Base-by-base conservation (phyloP, 2,113 vertebrate species). In the Phrynocephalus versicolor region DNA sequence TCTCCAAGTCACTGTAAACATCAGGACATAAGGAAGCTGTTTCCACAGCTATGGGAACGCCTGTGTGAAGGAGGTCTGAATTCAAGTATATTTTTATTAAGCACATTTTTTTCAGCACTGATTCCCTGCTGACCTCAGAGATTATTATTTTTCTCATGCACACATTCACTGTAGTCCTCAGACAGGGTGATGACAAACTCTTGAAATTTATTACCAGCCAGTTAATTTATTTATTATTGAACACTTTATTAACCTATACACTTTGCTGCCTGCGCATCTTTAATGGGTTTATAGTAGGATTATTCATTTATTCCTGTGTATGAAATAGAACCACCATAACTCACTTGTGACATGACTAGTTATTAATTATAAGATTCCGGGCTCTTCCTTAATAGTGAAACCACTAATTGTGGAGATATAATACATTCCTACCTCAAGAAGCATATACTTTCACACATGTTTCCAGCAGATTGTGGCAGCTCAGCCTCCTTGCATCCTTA, bases 191-290 rank as follows among this genome's bases (percentile, higher is more conserved):
- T 84, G 92, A 91, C 82, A 95, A 92, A 95, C 82, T 0, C 27
- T 60, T 90, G 75, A 92, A 90, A 95, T 95, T 95, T 94, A 96
- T 94, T 88, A 73, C 64, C 33, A 71, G 84, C 86, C 77, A 91
- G 82, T 95, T 93, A 92, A 96, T 95, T 94, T 95, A 93, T 93
- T 94, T 96, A 94, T 93, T 86, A 86, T 87, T 89, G 90, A 85
- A 62, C 30, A 90, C 62, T 94, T 94, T 94, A 95, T 95, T 95
- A 96, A 94, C 91, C 88, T 92, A 81, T 82, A 93, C 92, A 90
- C 88, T 94, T 94, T 80, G 79, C 83, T 85, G 87, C 81, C 87
- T 81, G 71, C 82, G 79, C 60, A 88, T 90, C 92, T 94, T 93
- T 89, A 92, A 93, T 92, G 79, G 91, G 83, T 81, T 94, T 94